Percentiles rank a stretch among this genome's conserved stretches.
Evolutionary conservation across 2,113 vertebrate species (phyloP).

Genomic region (Dipodomys ordii): DNA sequence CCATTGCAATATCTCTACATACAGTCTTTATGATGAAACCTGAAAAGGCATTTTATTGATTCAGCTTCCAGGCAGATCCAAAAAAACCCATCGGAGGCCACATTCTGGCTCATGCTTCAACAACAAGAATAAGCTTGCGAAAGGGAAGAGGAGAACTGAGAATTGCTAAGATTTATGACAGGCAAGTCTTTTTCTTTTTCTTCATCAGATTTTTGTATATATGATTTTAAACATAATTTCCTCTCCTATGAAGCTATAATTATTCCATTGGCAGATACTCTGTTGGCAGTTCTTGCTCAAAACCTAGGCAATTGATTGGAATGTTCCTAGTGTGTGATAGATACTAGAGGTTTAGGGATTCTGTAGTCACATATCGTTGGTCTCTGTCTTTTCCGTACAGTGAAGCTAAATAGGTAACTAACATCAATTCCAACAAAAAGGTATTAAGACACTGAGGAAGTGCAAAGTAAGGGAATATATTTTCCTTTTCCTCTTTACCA

Average conservation of each 20-base stretch:
- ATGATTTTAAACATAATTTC: slow-evolving; percentile 25
- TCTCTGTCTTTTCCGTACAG: slow-evolving; percentile 4
- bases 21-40: slow-evolving; percentile 47
- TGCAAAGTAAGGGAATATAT: neutral
- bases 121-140: slow-evolving; percentile 96
- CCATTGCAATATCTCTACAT: slow-evolving; percentile 22
- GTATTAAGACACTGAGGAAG: neutral
- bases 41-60: slow-evolving; percentile 71
- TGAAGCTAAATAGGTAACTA: slow-evolving; percentile 34
- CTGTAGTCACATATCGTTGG: neutral
- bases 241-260: slow-evolving; percentile 25
- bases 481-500: slow-evolving; percentile 7
- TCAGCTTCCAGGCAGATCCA: slow-evolving; percentile 97
- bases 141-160: slow-evolving; percentile 97
- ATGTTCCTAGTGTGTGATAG: slow-evolving; percentile 1
- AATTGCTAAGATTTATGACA: slow-evolving; percentile 99
- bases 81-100: slow-evolving; percentile 99
- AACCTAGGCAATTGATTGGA: slow-evolving; percentile 29
- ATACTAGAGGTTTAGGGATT: neutral
- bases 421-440: neutral
- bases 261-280: slow-evolving; percentile 23
- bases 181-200: slow-evolving; percentile 85
- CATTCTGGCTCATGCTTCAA: slow-evolving; percentile 98
- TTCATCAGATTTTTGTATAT: neutral
- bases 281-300: slow-evolving; percentile 61